These are phyloP conservation scores for Eulemur rubriventer DNA, from an alignment of 2,797 vertebrate genomes.

Conservation along the genomic window DNA sequence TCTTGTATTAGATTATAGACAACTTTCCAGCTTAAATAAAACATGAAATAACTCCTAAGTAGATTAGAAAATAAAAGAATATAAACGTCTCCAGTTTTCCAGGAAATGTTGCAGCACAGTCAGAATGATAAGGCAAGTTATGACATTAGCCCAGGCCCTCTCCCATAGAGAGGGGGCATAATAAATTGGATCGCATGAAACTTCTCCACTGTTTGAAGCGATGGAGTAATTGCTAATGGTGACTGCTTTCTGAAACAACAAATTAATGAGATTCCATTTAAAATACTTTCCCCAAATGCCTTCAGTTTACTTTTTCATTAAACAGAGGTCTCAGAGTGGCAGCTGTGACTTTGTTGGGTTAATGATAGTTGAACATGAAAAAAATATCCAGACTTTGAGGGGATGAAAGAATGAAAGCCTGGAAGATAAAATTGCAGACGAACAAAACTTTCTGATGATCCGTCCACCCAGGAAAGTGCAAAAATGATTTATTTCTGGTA, in stretches of 20 bases:
- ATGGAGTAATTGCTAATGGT: not conserved
- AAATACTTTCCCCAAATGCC: conserved; percentile 48
- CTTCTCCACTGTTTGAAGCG: not conserved
- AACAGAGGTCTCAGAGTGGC: conserved; percentile 55
- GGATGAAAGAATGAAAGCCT: not conserved
- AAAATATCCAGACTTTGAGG: conserved; percentile 14
- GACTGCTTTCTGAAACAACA: conserved; percentile 62
- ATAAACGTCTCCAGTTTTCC: not conserved
- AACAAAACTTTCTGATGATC: conserved; percentile 48
- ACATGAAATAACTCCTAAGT: not conserved
- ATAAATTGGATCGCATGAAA: conserved; percentile 21
- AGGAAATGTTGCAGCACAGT: not conserved
- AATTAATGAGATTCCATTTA: conserved; percentile 67
- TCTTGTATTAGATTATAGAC: not conserved
- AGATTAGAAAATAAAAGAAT: conserved; percentile 23
- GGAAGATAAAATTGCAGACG: conserved; percentile 18
- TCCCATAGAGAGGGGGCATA: not conserved
- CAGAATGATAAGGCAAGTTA: not conserved
- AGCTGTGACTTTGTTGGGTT: conserved; percentile 60
- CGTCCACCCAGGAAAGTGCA: not conserved
- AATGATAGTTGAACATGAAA: conserved; percentile 55
- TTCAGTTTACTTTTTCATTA: conserved; percentile 71
- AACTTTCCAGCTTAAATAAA: conserved; percentile 12
- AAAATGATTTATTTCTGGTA: conserved; percentile 53
- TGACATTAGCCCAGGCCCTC: not conserved